Base-by-base conservation (phyloP, 2,797 vertebrate genomes). In the Eospalax fontanierii region DNA sequence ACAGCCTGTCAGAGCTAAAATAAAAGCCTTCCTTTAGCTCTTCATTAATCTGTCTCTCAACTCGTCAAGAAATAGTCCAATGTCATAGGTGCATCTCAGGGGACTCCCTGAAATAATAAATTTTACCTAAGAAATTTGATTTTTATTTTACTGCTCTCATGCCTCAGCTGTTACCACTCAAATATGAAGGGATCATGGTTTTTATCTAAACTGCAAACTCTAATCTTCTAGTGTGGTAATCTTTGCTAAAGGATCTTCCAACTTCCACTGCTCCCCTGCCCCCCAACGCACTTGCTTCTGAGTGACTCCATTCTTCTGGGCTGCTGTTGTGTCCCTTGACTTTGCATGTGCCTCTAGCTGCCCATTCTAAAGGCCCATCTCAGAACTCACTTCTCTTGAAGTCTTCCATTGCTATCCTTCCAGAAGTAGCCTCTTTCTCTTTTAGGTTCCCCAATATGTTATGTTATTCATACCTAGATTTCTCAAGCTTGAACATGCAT, bases 361-460 rank as follows among this genome's bases (percentile, higher is more conserved):
- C 40, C 14, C 6, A 6, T 83, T 59, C 75, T 43, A 66, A 91
- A 90, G 65, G 22, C 18, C 4, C 8, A 26, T n/a, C 22, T 85
- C 71, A 66, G 66, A 22, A 2, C 30, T 73, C 35, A 33, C 16
- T 68, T 80, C 61, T 71, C 43, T 66, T 80, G 10, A 74, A 63
- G 46, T 65, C 83, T 82, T 78, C 78, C 26, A 73, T 9, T 57
- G 33, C 50, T 46, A 59, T 89, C 76, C 24, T 90, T 46, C 66
- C 73, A 50, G 46, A 83, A 71, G 38, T 33, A 59, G 85, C 33
- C 46, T 96, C 71, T 80, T 90, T 38, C 46, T 93, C 57, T 70
- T 79, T 19, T 59, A 63, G n/a, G 18, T 71, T 65, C 30, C 73
- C 63, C 57, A 87, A 82, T 38, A 57, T 24, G 46, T 33, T 38